phyloP scores from a whole-genome alignment of 2,888 invertebrate species.

The Tortricodes alternella region DNA sequence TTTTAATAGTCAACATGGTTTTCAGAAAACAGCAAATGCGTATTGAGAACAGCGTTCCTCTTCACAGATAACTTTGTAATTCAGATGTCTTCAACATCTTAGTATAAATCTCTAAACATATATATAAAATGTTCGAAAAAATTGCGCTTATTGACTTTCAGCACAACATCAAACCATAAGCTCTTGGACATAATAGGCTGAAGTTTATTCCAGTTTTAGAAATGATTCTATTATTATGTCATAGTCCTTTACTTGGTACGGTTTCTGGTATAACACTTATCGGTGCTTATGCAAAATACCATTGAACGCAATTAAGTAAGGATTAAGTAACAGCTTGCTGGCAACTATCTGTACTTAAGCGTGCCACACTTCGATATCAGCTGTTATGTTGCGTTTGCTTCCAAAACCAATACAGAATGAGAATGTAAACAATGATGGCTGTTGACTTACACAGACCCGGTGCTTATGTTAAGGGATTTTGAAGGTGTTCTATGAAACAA shows the following conservation, averaged over 20 bases:
- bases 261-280: constrained; percentile 12
- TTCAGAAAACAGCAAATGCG: too few relatives aligned
- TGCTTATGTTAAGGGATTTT: too few relatives aligned
- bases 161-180: neutral
- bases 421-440: too few relatives aligned
- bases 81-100: too few relatives aligned
- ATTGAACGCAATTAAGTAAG: constrained; percentile 26
- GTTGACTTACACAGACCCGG: too few relatives aligned
- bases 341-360: neutral
- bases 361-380: constrained; percentile 1
- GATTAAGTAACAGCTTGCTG: constrained; percentile 14
- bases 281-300: constrained; percentile 28
- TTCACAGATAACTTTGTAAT: too few relatives aligned
- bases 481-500: too few relatives aligned
- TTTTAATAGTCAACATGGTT: too few relatives aligned
- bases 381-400: neutral
- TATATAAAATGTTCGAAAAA: too few relatives aligned
- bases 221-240: constrained; percentile 27
- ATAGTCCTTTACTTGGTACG: neutral
- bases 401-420: neutral
- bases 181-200: neutral
- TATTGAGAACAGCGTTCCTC: too few relatives aligned
- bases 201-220: constrained; percentile 1
- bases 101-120: too few relatives aligned
- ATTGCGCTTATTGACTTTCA: too few relatives aligned